Base-by-base conservation (phyloP, 1,140 invertebrate species). In the Cydia fagiglandana region DNA sequence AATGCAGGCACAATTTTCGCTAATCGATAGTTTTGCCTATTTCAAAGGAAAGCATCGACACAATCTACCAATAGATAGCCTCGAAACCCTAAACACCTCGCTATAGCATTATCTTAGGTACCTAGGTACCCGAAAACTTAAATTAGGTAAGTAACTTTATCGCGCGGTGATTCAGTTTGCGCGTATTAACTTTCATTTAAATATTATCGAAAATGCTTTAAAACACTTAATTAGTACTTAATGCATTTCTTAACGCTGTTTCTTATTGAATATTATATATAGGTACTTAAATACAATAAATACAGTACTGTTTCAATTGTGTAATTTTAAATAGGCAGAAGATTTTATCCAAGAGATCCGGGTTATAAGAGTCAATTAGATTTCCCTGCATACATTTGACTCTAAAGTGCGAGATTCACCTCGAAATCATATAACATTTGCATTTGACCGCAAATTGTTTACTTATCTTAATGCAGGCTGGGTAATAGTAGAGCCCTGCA, bases 301-400 rank as follows among this genome's bases (percentile, higher is more conserved):
- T 45, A 45, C 7, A 45, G 24, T 12, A 45, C 10, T 5, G 12
- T 45, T 45, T 12, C 2, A 12, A 45, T 45, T 2, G 61, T 24
- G 12, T 17, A 24, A 64, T 13, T 28, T 64, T 24, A 64, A 64
- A 64, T 30, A 28, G 28, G 6, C 45, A 17, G 7, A 61, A 17
- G n/a, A 9, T 10, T 61, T 24, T 24, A 61, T 70, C 34, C 66
- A 17, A 24, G n/a, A 41, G 64, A 41, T 70, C 66, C 66, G 66
- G 30, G 66, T 70, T 17, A 2, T 70, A 38, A 38, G 12, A 41
- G 66, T 70, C 66, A 70, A 68, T 38, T 70, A 17, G n/a, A 17
- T 7, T 41, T 70, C n/a, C n/a, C 4, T 38, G n/a, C 66, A 38
- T 38, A 41, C 66, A 70, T 70, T 70, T 70, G 56, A 61, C 56